Conservation (phyloP, 1,140 invertebrate species). For the Drosophila biarmipes region DNA sequence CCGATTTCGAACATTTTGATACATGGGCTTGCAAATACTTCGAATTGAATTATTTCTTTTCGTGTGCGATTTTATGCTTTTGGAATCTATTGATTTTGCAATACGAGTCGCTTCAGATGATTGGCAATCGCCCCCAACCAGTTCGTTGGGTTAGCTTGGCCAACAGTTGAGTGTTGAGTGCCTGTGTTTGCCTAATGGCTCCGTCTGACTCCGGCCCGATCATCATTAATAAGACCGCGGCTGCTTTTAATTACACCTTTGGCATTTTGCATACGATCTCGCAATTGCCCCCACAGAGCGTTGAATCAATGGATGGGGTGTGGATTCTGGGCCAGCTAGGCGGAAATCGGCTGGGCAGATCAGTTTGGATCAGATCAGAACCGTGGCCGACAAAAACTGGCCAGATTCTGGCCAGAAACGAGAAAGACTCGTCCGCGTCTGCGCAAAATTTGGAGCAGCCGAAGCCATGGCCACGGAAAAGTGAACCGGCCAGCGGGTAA, state of each 20-base stretch:
- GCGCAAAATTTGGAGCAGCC: conserved; percentile 71
- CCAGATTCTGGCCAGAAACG: conserved; percentile 47
- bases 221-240: conserved; percentile 73
- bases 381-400: conserved; percentile 45
- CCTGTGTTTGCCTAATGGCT: conserved; percentile 56
- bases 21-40: neutral
- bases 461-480: conserved; percentile 66
- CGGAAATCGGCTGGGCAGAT: conserved; percentile 45
- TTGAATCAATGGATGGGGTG: neutral
- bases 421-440: conserved; percentile 69
- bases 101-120: conserved; percentile 39
- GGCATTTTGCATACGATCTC: conserved; percentile 64
- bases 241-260: conserved; percentile 79
- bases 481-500: conserved; percentile 25
- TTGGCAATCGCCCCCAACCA: conserved; percentile 72
- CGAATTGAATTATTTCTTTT: conserved; percentile 2
- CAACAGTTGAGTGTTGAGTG: conserved; percentile 29
- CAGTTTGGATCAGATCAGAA: neutral
- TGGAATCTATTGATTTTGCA: conserved; percentile 61
- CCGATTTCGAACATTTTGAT: neutral
- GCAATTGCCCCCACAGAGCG: neutral
- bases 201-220: conserved; percentile 49
- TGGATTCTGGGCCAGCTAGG: conserved; percentile 24
- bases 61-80: conserved; percentile 29
- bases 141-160: conserved; percentile 55